Percentiles rank a stretch among this genome's conserved stretches.
Evolutionary conservation across 2,113 vertebrate species (phyloP).

Genomic region (Pongo pygmaeus): DNA sequence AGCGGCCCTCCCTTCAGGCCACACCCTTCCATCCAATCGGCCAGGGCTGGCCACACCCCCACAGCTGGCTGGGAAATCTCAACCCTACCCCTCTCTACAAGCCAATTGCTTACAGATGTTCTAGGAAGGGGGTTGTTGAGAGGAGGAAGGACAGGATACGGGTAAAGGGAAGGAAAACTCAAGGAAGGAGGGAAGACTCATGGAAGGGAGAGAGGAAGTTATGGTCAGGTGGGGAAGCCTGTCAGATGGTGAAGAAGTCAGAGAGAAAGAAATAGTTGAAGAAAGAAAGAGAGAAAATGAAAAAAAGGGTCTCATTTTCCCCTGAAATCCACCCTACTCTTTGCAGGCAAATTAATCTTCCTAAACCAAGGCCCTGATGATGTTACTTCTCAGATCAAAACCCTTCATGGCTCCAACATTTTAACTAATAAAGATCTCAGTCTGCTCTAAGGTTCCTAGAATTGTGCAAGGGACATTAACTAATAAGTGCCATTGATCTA

Average conservation of each 20-base stretch:
- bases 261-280: not conserved
- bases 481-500: not conserved
- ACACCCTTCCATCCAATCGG: slow-evolving; percentile 43
- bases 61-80: slow-evolving; percentile 54
- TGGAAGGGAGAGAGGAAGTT: not conserved
- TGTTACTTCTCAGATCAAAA: not conserved
- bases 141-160: not conserved
- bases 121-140: not conserved
- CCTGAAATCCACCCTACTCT: not conserved
- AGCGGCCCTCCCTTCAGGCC: not conserved
- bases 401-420: not conserved
- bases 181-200: not conserved
- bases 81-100: not conserved
- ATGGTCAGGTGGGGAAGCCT: not conserved
- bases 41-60: not conserved
- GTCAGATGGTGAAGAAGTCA: not conserved
- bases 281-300: not conserved
- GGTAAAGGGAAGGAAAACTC: slow-evolving; percentile 42
- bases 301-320: not conserved
- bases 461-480: not conserved
- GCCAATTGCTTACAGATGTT: slow-evolving; percentile 64
- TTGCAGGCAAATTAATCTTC: not conserved
- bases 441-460: not conserved
- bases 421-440: not conserved
- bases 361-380: slow-evolving; percentile 7